A percentile compares a stretch with the other conserved stretches of the same genome.
phyloP scores from a whole-genome alignment of 2,113 vertebrate genomes.

The Apaloderma vittatum region DNA sequence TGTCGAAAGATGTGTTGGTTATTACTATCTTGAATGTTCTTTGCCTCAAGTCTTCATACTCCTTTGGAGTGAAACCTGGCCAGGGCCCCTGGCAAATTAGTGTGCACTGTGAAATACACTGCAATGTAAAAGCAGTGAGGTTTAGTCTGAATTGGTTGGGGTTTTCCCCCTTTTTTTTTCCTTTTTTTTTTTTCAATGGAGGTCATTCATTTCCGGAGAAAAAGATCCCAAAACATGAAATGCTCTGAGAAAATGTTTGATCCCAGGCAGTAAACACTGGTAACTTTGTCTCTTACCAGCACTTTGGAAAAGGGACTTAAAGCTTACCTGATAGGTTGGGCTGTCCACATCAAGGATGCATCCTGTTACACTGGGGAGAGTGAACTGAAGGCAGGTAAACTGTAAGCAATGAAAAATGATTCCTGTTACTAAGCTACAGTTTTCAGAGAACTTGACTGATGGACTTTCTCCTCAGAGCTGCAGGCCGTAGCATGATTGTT shows the following conservation, averaged over 20 bases:
- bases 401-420: not conserved
- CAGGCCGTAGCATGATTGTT: not conserved
- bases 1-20: not conserved
- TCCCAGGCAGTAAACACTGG: not conserved
- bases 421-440: not conserved
- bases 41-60: not conserved
- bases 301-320: not conserved
- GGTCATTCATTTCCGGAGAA: not conserved
- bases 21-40: not conserved
- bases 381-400: not conserved
- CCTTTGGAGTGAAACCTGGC: not conserved
- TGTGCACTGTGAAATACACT: not conserved
- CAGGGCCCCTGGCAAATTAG: not conserved
- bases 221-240: not conserved
- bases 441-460: not conserved
- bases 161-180: not conserved
- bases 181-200: not conserved
- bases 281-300: not conserved
- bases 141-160: not conserved
- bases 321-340: not conserved
- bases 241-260: not conserved
- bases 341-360: accelerated
- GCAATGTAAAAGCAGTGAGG: not conserved
- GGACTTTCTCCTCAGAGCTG: not conserved
- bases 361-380: not conserved